Percentiles rank a stretch among this genome's conserved stretches.
Conservation (phyloP, 2,888 invertebrate species). For the Andrena haemorrhoa region DNA sequence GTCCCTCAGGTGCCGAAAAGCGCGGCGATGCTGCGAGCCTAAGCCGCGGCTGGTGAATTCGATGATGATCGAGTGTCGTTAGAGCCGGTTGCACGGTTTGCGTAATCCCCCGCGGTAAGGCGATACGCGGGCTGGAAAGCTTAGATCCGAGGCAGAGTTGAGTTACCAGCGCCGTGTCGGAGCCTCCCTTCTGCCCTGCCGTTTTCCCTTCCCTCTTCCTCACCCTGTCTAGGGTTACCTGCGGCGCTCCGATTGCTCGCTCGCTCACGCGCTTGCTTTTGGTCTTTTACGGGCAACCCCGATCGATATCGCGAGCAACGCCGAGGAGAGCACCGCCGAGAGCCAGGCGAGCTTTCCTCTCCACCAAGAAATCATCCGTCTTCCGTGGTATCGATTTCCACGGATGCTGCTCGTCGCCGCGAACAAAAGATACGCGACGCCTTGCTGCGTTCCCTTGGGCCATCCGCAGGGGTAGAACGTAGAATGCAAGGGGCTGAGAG, state of each 20-base stretch:
- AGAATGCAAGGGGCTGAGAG: too few relatives aligned
- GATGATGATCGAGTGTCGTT: conserved; percentile 51
- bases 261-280: conserved; percentile 35
- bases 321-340: neutral
- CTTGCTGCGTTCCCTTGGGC: too few relatives aligned
- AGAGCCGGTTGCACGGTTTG: conserved; percentile 53
- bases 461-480: too few relatives aligned
- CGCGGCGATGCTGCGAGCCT: neutral
- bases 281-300: conserved; percentile 49
- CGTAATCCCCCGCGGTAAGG: conserved; percentile 71
- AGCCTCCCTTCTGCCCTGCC: conserved; percentile 18
- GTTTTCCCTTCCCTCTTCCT: conserved; percentile 15
- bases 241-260: conserved; percentile 17
- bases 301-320: conserved; percentile 62
- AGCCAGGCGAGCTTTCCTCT: conserved; percentile 1
- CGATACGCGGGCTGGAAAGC: conserved; percentile 69
- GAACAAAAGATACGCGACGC: conserved; percentile 8
- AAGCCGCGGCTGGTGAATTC: neutral
- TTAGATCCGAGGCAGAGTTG: conserved; percentile 69
- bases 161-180: conserved; percentile 53
- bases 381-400: conserved; percentile 4
- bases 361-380: neutral
- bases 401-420: neutral
- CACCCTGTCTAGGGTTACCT: conserved; percentile 67
- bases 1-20: too few relatives aligned